Evolutionary conservation across 2,888 invertebrate species (phyloP), one percentile per base, ranked within the genome.

Genomic region (Metacarcinus magister): DNA sequence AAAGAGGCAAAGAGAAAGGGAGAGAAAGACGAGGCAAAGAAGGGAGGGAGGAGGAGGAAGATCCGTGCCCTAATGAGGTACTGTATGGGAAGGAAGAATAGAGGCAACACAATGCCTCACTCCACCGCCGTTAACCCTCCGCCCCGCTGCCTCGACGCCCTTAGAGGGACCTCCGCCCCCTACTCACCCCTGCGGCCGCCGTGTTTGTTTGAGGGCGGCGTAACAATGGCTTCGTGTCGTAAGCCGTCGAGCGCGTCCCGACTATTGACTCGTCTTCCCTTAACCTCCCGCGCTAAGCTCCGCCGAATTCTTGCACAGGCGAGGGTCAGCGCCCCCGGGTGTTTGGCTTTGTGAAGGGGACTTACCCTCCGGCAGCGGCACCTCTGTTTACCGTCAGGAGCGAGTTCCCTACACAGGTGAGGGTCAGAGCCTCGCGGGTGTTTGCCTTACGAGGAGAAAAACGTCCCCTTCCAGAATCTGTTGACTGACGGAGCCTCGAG

Each of bases 141-240:
- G 67, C n/a, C 67, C 67, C 67, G 16, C n/a, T 23, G 67, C 67
- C 67, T 67, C 67, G 67, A 67, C 67, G 39, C 23, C 90, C 23
- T 19, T 39, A 23, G 5, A 4, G 32, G 19, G 39, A 90, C 91
- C 44, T 46, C 91, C 44, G 2, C 44, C 91, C 32, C 48, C 90
- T 23, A 13, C 90, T 91, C 44, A 44, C 91, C 91, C 48, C 91
- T 46, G 44, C 91, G 91, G 44, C 91, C n/a, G 46, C 91, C 46
- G 48, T 91, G 91, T 91, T 48, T 44, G 90, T 28, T 90, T 32
- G 39, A 44, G 39, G 32, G 67, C 67, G 32, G 32, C 82, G 32
- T 32, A 82, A 82, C 82, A 82, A 82, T 91, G n/a, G 44, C 91
- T 43, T n/a, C n/a, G 44, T 44, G 91, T 91, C 44, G 91, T 91